phyloP scores from a whole-genome alignment of 2,113 vertebrate genomes.

The Phaethon lepturus region DNA sequence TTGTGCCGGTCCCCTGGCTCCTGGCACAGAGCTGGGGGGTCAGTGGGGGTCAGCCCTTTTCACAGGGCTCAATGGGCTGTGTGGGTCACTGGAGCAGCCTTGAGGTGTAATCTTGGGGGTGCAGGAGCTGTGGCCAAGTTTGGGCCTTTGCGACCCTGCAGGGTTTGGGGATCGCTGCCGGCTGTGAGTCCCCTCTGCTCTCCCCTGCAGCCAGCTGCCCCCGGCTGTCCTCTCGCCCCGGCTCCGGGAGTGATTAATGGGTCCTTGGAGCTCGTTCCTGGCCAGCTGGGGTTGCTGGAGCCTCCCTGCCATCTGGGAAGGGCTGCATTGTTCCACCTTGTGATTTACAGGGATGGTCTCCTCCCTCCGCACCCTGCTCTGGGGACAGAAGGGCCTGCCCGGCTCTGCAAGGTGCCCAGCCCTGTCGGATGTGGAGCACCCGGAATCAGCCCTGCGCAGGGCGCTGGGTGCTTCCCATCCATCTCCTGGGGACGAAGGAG shows the following conservation, averaged over 20 bases:
- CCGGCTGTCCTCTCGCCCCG: not conserved
- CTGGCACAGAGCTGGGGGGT: not conserved
- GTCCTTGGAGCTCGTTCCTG: not conserved
- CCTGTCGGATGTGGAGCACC: rapidly evolving
- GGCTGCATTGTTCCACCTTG: not conserved
- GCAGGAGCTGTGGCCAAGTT: not conserved
- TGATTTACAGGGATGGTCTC: not conserved
- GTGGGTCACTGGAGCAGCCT: not conserved
- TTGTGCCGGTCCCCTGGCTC: not conserved
- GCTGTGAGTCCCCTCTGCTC: not conserved
- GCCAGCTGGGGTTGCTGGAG: not conserved
- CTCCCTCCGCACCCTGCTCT: not conserved
- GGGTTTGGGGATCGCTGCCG: not conserved
- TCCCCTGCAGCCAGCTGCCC: not conserved
- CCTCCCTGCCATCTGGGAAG: not conserved
- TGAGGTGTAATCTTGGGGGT: not conserved
- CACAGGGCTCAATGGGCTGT: rapidly evolving
- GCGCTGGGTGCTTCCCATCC: not conserved
- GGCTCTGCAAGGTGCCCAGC: not conserved
- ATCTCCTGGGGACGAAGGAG: not conserved
- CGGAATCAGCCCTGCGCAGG: rapidly evolving
- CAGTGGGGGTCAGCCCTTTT: too few relatives aligned
- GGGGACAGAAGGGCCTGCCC: not conserved
- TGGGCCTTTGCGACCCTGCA: not conserved
- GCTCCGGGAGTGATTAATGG: not conserved